Evolutionary conservation across 2,797 vertebrate species (phyloP).

Genomic region (Gambelia wislizenii): DNA sequence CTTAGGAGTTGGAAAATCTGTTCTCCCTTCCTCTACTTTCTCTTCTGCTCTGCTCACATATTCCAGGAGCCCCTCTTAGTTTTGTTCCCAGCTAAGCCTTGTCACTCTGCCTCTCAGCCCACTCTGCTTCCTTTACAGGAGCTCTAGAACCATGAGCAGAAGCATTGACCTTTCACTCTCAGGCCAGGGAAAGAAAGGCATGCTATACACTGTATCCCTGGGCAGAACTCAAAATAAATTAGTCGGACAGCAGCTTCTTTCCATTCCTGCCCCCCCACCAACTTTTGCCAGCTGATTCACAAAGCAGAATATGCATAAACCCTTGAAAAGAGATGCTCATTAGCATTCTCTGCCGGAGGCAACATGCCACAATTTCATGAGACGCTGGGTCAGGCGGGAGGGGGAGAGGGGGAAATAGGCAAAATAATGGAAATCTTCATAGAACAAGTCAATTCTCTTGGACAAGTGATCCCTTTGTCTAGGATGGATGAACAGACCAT

Average conservation of each 20-base stretch:
- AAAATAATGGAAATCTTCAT: conserved; percentile 63
- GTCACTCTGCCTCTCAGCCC: conserved; percentile 56
- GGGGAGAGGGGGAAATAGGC: background rate
- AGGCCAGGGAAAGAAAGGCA: conserved; percentile 44
- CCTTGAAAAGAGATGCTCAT: conserved; percentile 71
- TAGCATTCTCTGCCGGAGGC: conserved; percentile 73
- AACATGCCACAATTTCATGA: conserved; percentile 65
- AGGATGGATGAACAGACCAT: conserved; percentile 57
- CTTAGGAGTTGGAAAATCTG: background rate
- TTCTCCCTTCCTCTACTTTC: background rate
- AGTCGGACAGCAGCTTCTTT: conserved; percentile 61
- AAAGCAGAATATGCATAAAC: conserved; percentile 68
- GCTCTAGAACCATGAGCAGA: conserved; percentile 49
- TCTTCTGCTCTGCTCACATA: background rate
- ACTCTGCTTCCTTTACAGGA: conserved; percentile 43
- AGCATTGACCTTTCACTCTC: conserved; percentile 68
- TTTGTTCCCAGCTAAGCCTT: conserved; percentile 60
- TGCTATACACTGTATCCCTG: conserved; percentile 52
- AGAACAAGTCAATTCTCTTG: conserved; percentile 58
- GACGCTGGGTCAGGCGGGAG: conserved; percentile 50
- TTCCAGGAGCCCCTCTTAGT: conserved; percentile 43
- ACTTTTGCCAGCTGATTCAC: conserved; percentile 65
- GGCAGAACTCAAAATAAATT: conserved; percentile 60
- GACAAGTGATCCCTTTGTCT: conserved; percentile 69
- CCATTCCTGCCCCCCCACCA: background rate